phyloP scores from a whole-genome alignment of 2,113 vertebrate genomes.

The Megaceryle maxima region DNA sequence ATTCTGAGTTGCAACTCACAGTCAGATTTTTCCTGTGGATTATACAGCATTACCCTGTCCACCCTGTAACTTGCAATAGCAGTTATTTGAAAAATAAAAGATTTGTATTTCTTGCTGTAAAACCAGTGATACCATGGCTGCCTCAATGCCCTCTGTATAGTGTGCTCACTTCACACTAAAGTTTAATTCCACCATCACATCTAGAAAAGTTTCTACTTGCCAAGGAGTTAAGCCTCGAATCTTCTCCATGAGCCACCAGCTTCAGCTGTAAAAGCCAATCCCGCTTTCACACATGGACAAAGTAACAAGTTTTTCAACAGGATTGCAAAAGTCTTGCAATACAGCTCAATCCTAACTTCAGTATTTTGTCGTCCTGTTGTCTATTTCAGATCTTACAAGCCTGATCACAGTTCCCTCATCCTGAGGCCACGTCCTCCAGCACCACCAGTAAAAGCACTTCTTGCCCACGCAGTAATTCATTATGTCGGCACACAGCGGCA shows the following conservation, averaged over 20 bases:
- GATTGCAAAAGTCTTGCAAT: not conserved
- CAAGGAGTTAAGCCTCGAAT: not conserved
- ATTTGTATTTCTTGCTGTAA: not conserved
- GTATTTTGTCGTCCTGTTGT: not conserved
- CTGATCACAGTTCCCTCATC: not conserved
- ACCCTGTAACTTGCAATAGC: not conserved
- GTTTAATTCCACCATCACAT: not conserved
- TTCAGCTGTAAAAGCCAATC: not conserved
- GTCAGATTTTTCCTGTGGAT: not conserved
- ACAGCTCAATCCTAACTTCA: not conserved
- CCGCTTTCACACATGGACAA: rapidly evolving
- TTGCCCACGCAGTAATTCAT: not conserved
- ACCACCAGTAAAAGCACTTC: not conserved
- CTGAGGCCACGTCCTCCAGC: not conserved
- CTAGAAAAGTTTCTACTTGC: not conserved
- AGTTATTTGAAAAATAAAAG: not conserved
- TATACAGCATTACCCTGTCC: not conserved
- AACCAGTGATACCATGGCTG: not conserved
- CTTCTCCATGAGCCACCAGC: not conserved
- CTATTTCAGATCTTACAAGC: not conserved
- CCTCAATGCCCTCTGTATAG: not conserved
- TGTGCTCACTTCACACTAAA: not conserved
- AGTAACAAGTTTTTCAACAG: not conserved
- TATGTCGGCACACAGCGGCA: not conserved
- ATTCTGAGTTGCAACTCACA: not conserved